phyloP scores from a whole-genome alignment of 2,113 vertebrate genomes.

The Dipodomys merriami region DNA sequence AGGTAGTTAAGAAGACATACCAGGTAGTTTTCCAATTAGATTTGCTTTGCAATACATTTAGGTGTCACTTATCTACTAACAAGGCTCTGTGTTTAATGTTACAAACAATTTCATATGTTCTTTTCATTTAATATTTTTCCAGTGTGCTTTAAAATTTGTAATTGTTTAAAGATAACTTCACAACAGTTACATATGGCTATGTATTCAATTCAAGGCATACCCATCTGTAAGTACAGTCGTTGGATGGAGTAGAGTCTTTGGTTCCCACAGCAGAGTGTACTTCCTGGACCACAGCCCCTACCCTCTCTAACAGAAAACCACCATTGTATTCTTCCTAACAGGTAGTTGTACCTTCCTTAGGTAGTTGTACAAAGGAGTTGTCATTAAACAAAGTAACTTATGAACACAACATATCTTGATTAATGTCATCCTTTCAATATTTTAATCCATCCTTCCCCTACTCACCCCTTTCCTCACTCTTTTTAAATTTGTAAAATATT shows the following conservation, averaged over 20 bases:
- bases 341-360: no score
- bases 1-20: background rate
- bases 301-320: background rate
- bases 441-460: no score
- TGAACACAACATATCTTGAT: no score
- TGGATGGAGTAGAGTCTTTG: background rate
- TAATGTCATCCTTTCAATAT: no score
- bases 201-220: background rate
- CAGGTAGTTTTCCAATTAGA: background rate
- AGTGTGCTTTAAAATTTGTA: background rate
- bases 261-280: background rate
- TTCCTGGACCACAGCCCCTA: background rate
- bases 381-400: no score
- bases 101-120: background rate
- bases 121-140: background rate
- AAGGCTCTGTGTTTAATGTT: background rate
- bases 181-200: background rate
- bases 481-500: no score
- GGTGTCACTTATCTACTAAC: background rate
- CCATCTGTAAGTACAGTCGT: background rate
- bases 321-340: background rate
- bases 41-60: slow-evolving; percentile 28
- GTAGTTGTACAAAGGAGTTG: no score
- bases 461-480: no score
- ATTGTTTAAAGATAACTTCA: background rate